Evolutionary conservation across 92 coral and sea anemone species (phyloP), one percentile per base, ranked within the genome.

Genomic region (Zoanthus sansibaricus): DNA sequence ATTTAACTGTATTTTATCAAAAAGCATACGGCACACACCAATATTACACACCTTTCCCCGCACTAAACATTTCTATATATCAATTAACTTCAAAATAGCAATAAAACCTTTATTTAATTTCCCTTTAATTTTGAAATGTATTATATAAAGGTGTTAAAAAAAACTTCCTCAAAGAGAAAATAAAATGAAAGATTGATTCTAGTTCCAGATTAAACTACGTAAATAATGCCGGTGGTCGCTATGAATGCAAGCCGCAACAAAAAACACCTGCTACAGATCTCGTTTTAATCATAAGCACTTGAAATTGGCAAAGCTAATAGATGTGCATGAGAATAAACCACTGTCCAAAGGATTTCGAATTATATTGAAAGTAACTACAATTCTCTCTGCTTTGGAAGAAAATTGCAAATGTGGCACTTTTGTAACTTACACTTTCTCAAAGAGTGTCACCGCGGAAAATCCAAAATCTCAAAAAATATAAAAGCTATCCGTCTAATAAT

Each of bases 381-480:
- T 64, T 64, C 20, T 64, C 70, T 64, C 30, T 4, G 5, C 70
- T 64, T 64, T 1, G 70, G 30, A 64, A 64, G 20, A 64, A 64
- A 64, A 64, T 64, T 64, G 70, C 70, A 64, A 64, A 16, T 16
- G 5, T 18, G 42, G 72, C 72, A 67, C 72, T 67, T 67, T 67
- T 9, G 72, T 67, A 67, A 67, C 72, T 67, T 67, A 6, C 31
- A 67, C 42, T 67, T 67, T 58, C n/a, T 56, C 62, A 56, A 14
- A 56, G 1, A 56, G 5, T 9, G 16, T 9, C 12, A 1, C 62
- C 32, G 11, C 71, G 4, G 11, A 66, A 66, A 66, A n/a, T 66
- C 71, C 32, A 66, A 66, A 0, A 66, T 25, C 71, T 66, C 71
- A 66, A 66, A 66, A 66, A 66, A 66, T 66, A 66, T 66, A 66